Evolutionary conservation across 2,113 vertebrate genomes (phyloP).

Genomic region (Melanocharis versteri): DNA sequence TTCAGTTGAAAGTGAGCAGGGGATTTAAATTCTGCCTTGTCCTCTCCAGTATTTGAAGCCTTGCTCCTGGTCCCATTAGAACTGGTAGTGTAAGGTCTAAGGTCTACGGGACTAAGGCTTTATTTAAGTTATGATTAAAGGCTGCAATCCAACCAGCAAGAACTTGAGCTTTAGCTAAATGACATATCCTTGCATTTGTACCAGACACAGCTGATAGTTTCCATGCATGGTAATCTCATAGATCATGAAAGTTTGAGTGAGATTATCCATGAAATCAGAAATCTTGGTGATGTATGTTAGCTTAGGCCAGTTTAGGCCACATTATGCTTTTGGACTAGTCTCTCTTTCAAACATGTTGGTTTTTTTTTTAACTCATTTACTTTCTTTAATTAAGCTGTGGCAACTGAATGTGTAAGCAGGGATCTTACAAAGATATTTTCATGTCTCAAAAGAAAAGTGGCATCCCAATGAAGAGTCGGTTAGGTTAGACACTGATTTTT

Average conservation of each 20-base stretch:
- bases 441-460: not conserved
- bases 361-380: not conserved
- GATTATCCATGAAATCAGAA: not conserved
- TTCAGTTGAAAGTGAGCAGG: not conserved
- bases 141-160: not conserved
- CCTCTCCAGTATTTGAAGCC: not conserved
- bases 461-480: not conserved
- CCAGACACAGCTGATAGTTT: not conserved
- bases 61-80: not conserved
- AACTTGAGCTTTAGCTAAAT: not conserved
- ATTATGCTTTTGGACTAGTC: not conserved
- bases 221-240: not conserved
- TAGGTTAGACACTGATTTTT: not conserved
- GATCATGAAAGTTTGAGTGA: not conserved
- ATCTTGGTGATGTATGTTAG: not conserved
- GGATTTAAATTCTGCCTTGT: not conserved
- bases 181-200: not conserved
- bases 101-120: not conserved
- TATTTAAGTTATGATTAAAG: not conserved
- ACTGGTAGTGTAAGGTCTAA: not conserved
- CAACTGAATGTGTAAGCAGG: not conserved
- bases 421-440: not conserved
- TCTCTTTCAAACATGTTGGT: not conserved
- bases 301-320: not conserved
- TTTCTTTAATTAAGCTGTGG: not conserved